A percentile compares a stretch with the other conserved stretches of the same genome.
These are phyloP conservation scores for Cantharis rufa DNA, from an alignment of 2,888 invertebrate species.

Conservation along the genomic window DNA sequence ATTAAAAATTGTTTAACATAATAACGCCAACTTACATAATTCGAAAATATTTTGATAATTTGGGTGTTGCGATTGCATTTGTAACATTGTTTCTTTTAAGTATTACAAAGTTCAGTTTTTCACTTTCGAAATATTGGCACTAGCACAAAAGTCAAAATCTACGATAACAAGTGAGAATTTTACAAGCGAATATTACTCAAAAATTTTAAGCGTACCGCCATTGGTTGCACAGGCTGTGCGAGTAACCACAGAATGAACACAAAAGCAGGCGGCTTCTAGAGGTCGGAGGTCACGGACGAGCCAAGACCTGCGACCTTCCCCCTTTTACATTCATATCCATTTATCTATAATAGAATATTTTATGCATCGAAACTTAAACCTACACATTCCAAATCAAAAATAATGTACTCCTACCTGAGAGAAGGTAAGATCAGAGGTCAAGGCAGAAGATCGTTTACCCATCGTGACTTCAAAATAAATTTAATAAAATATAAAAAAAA, in stretches of 20 bases:
- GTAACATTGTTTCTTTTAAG: background rate
- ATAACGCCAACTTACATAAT: background rate
- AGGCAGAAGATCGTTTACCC: conserved; percentile 10
- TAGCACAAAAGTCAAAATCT: background rate
- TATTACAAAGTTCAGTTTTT: background rate
- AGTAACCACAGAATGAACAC: conserved; percentile 30
- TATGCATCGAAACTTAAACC: conserved; percentile 25
- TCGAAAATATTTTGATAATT: background rate
- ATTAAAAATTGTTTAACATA: background rate
- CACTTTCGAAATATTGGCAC: background rate
- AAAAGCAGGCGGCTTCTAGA: conserved; percentile 31
- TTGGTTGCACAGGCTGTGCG: conserved; percentile 16
- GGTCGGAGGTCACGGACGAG: conserved; percentile 38
- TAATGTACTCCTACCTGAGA: conserved; percentile 15
- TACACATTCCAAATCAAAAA: conserved; percentile 18
- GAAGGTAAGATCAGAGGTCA: conserved; percentile 16
- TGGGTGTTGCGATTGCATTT: background rate
- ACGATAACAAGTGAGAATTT: background rate
- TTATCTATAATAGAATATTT: conserved; percentile 28
- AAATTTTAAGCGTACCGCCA: background rate
- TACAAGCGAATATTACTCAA: background rate
- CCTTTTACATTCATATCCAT: conserved; percentile 25
- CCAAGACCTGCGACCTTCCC: conserved; percentile 38
- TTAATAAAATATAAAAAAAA: background rate
- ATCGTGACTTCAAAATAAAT: background rate